Evolutionary conservation across 2,113 vertebrate genomes (phyloP), one percentile per base, ranked within the genome.

Genomic region (Gobiocypris rarus): DNA sequence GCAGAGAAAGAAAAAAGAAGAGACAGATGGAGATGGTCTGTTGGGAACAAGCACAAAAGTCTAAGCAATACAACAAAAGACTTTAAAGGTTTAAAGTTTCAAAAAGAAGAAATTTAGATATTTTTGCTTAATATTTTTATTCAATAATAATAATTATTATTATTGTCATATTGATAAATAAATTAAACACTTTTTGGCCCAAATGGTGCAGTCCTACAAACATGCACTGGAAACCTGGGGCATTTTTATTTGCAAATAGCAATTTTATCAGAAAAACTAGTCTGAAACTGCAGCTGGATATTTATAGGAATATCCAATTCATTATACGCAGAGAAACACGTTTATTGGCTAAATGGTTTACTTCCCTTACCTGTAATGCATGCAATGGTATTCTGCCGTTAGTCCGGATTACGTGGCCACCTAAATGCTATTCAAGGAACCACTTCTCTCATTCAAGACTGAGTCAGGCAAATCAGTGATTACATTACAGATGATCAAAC

Each of bases 11-110:
- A 26, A 43, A 54, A 22, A 43, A 34, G 28, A 19, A 70, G 28
- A 77, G 34, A 80, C 15, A 61, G 15, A 43, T 24, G 61, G 65
- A 65, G 71, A 71, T 15, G 52, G 9, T 86, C 81, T 75, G 67
- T 43, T 34, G 34, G 56, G 19, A 38, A 61, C 54, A 87, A 59
- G 45, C 31, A 75, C 74, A 83, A 84, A 34, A 5, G 38, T 58
- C 26, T 81, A 14, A 56, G 19, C 56, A 56, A 63, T 31, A 17
- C 59, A 26, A 54, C 13, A 38, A 61, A 61, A 24, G 6, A 22
- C n/a, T n/a, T 22, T 54, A 2, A 54, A 8, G 6, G 50, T 1
- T 48, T 19, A 54, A 54, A 54, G 52, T 54, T 54, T 19, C 52
- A 54, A 54, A 54, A 52, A 52, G 1, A 7, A 19, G 17, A 54